phyloP scores from a whole-genome alignment of 2,113 vertebrate species.

The Planiliza haematocheilus region DNA sequence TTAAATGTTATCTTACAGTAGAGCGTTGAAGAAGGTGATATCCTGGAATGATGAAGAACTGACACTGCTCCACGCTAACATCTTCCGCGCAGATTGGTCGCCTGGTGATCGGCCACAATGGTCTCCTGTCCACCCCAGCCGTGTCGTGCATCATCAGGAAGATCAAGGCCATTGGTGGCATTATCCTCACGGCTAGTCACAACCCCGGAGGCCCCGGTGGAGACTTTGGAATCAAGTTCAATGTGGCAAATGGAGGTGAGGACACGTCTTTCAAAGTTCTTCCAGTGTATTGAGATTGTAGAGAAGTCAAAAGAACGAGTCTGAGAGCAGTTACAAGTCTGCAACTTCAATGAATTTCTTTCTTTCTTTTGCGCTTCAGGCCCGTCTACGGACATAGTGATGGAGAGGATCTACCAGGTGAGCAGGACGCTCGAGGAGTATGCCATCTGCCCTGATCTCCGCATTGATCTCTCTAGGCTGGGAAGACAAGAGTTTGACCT shows the following conservation, averaged over 20 bases:
- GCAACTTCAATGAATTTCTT: not conserved
- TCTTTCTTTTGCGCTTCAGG: slow-evolving; percentile 76
- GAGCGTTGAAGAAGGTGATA: not conserved
- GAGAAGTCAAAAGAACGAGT: not conserved
- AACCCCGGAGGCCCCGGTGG: slow-evolving; percentile 95
- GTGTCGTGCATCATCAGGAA: slow-evolving; percentile 99
- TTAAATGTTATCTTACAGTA: not conserved
- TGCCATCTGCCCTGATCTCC: slow-evolving; percentile 94
- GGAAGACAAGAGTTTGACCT: slow-evolving; percentile 98
- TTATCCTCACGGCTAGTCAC: slow-evolving; percentile 97
- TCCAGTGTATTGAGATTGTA: not conserved
- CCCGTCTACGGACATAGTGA: slow-evolving; percentile 93
- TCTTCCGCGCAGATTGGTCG: slow-evolving; percentile 90
- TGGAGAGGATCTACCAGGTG: slow-evolving; percentile 96
- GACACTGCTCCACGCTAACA: not conserved
- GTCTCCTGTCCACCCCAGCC: slow-evolving; percentile 96
- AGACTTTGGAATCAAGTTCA: slow-evolving; percentile 98
- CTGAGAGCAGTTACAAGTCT: not conserved
- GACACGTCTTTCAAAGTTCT: not conserved
- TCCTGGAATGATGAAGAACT: not conserved
- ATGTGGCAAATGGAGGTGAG: slow-evolving; percentile 96
- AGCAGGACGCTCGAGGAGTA: slow-evolving; percentile 98
- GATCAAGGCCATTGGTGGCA: slow-evolving; percentile 97
- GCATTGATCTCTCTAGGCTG: slow-evolving; percentile 93
- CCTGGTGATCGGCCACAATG: slow-evolving; percentile 95